Evolutionary conservation across 37 sponge, comb jelly and placozoan species (phyloP), one percentile per base, ranked within the genome.

Genomic region (Geodia barretti): DNA sequence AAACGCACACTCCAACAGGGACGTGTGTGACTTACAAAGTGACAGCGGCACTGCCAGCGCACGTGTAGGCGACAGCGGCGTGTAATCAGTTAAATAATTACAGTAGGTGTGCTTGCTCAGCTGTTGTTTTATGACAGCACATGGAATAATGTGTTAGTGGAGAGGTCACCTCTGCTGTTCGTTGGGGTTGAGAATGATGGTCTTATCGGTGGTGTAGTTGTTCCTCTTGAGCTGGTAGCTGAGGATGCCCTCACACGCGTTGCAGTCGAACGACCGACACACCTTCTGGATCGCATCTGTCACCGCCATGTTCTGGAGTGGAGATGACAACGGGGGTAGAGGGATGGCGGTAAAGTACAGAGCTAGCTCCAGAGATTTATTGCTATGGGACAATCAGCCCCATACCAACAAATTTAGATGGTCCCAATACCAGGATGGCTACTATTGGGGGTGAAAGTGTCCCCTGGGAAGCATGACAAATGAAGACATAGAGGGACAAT

Each of bases 261-360:
- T 84, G 73, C 95, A 97, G 20, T 86, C 59, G 81, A 90, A 97
- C 28, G 80, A 76, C 23, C 54, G 74, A 3, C 91, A 83, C 59
- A 92, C 86, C 69, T 85, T 97, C 79, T 92, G 89, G 2, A 97
- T 86, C 19, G 91, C 87, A 40, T 97, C 93, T 2, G 98, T 80
- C 35, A 97, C 91, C 23, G 81, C 81, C 61, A 82, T 66, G 67
- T 86, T 91, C 87, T 88, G 54, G 0, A 28, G 61, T 26, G 60
- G n/a, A 64, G 25, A 25, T 21, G 28, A 39, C 35, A 66, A 62
- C 17, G 0, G 20, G 19, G 26, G 8, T 54, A 21, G 24, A 74
- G 31, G 14, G 36, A 70, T 11, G 36, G 9, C 11, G 36, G 14
- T 17, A 70, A 34, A 36, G 9, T 35, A 14, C 9, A 35, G 14